Evolutionary conservation across 2,797 vertebrate species (phyloP), one percentile per base, ranked within the genome.

Genomic region (Alcedo atthis): DNA sequence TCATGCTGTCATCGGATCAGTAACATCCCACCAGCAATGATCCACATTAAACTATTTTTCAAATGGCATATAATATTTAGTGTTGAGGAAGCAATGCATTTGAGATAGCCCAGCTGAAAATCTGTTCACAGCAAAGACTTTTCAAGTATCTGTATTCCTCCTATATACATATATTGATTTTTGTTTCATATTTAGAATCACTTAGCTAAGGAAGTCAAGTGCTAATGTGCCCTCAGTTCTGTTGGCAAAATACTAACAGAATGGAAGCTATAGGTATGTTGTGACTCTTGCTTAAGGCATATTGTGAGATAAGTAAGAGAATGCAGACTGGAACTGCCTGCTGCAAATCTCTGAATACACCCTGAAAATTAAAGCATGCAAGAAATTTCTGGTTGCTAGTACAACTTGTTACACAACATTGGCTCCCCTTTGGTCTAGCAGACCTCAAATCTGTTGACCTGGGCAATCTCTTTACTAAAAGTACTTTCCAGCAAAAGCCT

Each of bases 361-460:
- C 87, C 86, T 94, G 84, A 93, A 83, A 95, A 70, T 78, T 61
- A 88, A 95, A 87, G 81, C 89, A 96, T 0, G 93, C 75, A 55
- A 96, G 91, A 89, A 93, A 97, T 96, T 89, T 95, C 87, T 95
- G 79, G 45, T 92, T 95, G 75, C 85, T 88, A 45, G 94, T 69
- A 69, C 81, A 92, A 94, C 94, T 80, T 92, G 93, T 96, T 96
- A 91, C 77, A 93, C 94, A 94, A 78, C 92, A 69, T 73, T 91
- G 84, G 69, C 79, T 95, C 88, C 68, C 68, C 77, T 81, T 94
- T 88, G 89, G 91, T 93, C 62, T 87, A n/a, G 45, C 68, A 88
- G 81, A 81, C 43, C 70, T 89, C 78, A 13, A 53, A 10, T 71
- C 40, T 94, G 59, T 90, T 92, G 89, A 92, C 94, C 84, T 89